Evolutionary conservation across 2,888 invertebrate genomes (phyloP).

Genomic region (Pomacea canaliculata): DNA sequence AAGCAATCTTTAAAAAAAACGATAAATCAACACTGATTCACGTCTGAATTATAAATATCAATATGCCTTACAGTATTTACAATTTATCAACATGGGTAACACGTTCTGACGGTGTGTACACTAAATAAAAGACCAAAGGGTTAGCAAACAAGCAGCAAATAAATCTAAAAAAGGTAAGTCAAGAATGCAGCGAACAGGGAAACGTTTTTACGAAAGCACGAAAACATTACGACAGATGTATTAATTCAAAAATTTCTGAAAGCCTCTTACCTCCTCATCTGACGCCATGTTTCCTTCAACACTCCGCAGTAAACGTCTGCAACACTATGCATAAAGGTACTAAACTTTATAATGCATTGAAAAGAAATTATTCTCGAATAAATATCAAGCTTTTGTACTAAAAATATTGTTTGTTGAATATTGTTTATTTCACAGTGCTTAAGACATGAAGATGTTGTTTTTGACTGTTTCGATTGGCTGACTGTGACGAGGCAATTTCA

Average conservation of each 20-base stretch:
- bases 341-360: too few species aligned
- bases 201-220: neutral
- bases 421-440: neutral
- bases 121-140: neutral
- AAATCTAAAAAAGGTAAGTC: too few species aligned
- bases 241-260: neutral
- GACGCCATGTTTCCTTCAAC: constrained; percentile 47
- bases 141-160: too few species aligned
- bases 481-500: constrained; percentile 23
- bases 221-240: neutral
- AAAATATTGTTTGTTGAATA: neutral
- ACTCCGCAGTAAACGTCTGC: constrained; percentile 13
- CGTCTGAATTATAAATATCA: too few species aligned
- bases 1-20: too few species aligned
- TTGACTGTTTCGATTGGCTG: constrained; percentile 1
- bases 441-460: neutral
- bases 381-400: neutral
- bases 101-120: too few species aligned
- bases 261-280: constrained; percentile 33
- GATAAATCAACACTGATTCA: too few species aligned
- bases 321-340: neutral
- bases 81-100: too few species aligned
- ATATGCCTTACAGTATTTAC: too few species aligned
- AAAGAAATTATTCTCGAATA: neutral
- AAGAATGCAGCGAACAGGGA: neutral